Base-by-base conservation (phyloP, 2,888 invertebrate genomes). In the Clanis bilineata region DNA sequence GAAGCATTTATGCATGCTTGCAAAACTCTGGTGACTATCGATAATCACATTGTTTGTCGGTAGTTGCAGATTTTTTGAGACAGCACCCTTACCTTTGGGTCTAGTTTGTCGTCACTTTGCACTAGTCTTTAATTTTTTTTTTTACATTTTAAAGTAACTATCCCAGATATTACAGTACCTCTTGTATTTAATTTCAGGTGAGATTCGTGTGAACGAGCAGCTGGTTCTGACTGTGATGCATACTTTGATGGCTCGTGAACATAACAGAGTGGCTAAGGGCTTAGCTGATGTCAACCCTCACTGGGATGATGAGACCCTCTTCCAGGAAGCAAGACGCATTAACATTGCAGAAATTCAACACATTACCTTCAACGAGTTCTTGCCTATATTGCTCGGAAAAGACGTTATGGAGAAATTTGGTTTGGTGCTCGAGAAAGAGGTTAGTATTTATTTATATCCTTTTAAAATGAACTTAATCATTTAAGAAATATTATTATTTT, bases 331-430 rank as follows among this genome's bases (percentile, higher is more conserved):
- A 0, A 93, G 97, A 66, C 93, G 97, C 58, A 96, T 98, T 73
- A 95, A 95, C 70, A 96, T 97, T 59, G 97, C 97, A 3, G 95
- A 96, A 82, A 96, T 98, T 61, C 97, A 98, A 79, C 97, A 98
- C 77, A 95, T 98, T 62, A 97, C 97, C 0, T 98, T 94, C 87
- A 97, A 97, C 77, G 98, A 98, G 85, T 98, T 97, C 85, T 85
- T 98, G 70, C 97, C 98, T 10, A 96, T 98, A 72, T 86, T 98
- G 9, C 93, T 98, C 23, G 98, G 98, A 32, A 97, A 97, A 82
- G 97, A 97, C 74, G 96, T 97, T 38, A 97, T 97, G 97, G 95
- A 96, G 78, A 97, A 97, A 85, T 97, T 97, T 76, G 97, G 97
- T 51, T 92, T 98, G 61, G 93, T 97, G 18, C 92, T 97, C 3